phyloP scores from a whole-genome alignment of 2,797 vertebrate species.

The Pseudochromis fuscus region DNA sequence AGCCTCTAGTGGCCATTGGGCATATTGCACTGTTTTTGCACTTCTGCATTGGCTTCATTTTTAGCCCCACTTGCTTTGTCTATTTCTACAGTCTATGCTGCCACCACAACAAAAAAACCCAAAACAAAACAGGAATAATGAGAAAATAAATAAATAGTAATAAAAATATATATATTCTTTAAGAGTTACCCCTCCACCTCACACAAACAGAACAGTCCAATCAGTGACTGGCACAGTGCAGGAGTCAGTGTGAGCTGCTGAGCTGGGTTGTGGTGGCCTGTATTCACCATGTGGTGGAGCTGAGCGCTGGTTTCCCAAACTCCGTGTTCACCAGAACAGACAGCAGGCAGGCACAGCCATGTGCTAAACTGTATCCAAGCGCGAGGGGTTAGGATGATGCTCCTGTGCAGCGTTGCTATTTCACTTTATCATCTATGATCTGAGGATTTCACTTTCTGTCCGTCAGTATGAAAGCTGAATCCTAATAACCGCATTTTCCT shows the following conservation, averaged over 20 bases:
- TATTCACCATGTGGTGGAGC: slow-evolving; percentile 75
- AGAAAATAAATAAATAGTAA: not conserved
- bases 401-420: slow-evolving; percentile 43
- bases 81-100: too few species aligned
- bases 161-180: not conserved
- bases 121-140: not conserved
- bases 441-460: slow-evolving; percentile 24
- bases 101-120: not conserved
- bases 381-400: slow-evolving; percentile 22
- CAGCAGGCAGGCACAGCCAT: slow-evolving; percentile 56
- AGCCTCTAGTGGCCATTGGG: too few species aligned
- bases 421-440: slow-evolving; percentile 58
- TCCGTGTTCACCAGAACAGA: slow-evolving; percentile 46
- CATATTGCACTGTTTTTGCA: too few species aligned
- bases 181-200: not conserved
- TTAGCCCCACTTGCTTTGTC: too few species aligned
- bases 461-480: slow-evolving; percentile 8
- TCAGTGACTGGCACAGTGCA: slow-evolving; percentile 15
- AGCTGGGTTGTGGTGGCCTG: slow-evolving; percentile 67
- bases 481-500: slow-evolving; percentile 36
- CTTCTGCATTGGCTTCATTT: too few species aligned
- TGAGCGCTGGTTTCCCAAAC: slow-evolving; percentile 65
- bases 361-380: slow-evolving; percentile 37
- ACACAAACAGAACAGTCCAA: slow-evolving; percentile 7
- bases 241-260: slow-evolving; percentile 30